A percentile compares a stretch with the other conserved stretches of the same genome.
phyloP scores from a whole-genome alignment of 2,888 invertebrate genomes.

The Acronicta aceris region DNA sequence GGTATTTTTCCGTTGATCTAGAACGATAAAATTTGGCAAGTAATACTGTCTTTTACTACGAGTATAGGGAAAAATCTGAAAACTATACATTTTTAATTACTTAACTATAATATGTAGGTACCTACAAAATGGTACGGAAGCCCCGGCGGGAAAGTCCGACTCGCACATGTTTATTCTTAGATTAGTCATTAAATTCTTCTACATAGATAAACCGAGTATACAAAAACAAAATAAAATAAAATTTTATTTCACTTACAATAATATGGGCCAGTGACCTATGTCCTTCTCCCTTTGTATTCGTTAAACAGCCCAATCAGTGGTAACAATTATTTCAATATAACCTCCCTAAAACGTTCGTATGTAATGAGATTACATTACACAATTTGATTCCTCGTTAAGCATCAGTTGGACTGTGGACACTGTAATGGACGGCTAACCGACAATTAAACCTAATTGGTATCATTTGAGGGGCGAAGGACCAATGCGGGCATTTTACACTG shows the following conservation, averaged over 20 bases:
- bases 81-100: no score
- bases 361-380: conserved; percentile 40
- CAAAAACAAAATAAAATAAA: neutral
- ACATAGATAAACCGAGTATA: no score
- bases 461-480: conserved; percentile 59
- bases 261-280: conserved; percentile 4
- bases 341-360: conserved; percentile 31
- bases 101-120: no score
- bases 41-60: no score
- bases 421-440: conserved; percentile 59
- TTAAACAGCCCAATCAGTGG: conserved; percentile 32
- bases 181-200: no score
- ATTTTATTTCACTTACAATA: neutral
- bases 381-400: conserved; percentile 54
- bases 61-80: no score
- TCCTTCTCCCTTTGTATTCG: conserved; percentile 15
- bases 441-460: conserved; percentile 81
- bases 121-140: no score
- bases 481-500: conserved; percentile 62
- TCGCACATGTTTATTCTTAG: no score
- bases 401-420: conserved; percentile 41
- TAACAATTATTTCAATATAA: conserved; percentile 30
- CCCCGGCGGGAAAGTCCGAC: no score
- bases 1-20: no score
- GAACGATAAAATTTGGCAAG: no score